Percentiles rank a stretch among this genome's conserved stretches.
phyloP scores from a whole-genome alignment of 2,888 invertebrate genomes.

The Agriopis aurantiaria region DNA sequence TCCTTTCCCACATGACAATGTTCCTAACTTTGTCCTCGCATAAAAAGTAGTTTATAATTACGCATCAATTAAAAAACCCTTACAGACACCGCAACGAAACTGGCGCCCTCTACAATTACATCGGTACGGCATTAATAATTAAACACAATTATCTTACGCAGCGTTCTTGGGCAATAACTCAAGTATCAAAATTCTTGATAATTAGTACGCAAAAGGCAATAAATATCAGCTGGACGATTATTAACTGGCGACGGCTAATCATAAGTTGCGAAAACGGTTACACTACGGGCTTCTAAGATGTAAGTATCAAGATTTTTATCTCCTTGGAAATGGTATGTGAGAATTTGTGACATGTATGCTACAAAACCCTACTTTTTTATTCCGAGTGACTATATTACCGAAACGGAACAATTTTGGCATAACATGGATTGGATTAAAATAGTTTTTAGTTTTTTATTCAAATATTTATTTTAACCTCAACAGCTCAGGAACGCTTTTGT shows the following conservation, averaged over 20 bases:
- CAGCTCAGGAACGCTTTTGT: no score
- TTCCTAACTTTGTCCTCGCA: conserved; percentile 1
- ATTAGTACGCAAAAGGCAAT: conserved; percentile 78
- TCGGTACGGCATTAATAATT: conserved; percentile 51
- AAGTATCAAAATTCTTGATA: conserved; percentile 85
- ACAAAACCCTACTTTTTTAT: not conserved
- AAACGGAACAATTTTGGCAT: no score
- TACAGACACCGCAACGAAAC: conserved; percentile 11
- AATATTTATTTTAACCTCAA: no score
- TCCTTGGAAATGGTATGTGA: not conserved
- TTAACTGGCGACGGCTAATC: conserved; percentile 79
- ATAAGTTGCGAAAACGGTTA: conserved; percentile 64
- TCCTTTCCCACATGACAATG: not conserved
- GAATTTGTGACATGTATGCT: not conserved
- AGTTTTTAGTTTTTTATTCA: no score
- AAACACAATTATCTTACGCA: conserved; percentile 63
- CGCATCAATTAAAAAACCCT: conserved; percentile 26
- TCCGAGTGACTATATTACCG: not conserved
- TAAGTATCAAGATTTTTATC: conserved; percentile 32
- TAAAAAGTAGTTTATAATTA: conserved; percentile 22
- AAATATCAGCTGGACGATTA: conserved; percentile 81
- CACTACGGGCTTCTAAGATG: conserved; percentile 56
- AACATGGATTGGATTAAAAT: no score
- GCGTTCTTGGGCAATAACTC: conserved; percentile 70
- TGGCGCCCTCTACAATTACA: conserved; percentile 25